phyloP scores from a whole-genome alignment of 2,888 invertebrate species.

The Sarcophaga caerulescens region DNA sequence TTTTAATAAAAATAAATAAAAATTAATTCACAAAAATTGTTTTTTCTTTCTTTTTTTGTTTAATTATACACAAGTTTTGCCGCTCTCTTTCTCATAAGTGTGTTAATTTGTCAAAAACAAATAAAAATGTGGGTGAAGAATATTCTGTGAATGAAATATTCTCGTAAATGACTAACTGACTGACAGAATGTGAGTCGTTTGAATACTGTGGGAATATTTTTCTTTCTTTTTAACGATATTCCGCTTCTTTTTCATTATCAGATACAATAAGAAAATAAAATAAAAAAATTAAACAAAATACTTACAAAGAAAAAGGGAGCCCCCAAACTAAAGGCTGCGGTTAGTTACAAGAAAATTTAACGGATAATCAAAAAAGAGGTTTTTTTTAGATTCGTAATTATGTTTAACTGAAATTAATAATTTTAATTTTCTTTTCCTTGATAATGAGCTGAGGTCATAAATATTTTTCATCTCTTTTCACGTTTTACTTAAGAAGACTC shows the following conservation, averaged over 20 bases:
- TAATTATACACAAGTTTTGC: conserved; percentile 58
- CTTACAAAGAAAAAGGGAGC: background rate
- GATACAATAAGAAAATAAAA: background rate
- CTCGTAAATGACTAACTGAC: too few relatives aligned
- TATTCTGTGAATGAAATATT: background rate
- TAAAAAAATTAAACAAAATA: background rate
- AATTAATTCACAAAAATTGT: conserved; percentile 38
- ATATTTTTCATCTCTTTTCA: too few relatives aligned
- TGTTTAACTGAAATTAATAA: too few relatives aligned
- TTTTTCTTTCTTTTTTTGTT: background rate
- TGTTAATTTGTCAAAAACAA: conserved; percentile 49
- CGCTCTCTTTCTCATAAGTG: conserved; percentile 36
- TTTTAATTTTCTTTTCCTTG: too few relatives aligned
- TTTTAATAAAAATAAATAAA: conserved; percentile 18
- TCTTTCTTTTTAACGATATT: background rate
- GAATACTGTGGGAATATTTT: conserved; percentile 19
- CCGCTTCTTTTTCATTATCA: background rate
- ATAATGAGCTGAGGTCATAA: too few relatives aligned
- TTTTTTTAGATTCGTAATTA: too few relatives aligned
- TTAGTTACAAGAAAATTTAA: background rate
- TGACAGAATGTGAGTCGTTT: too few relatives aligned
- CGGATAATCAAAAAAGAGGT: too few relatives aligned
- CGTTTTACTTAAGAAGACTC: too few relatives aligned
- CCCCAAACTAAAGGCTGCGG: background rate
- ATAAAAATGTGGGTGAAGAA: conserved; percentile 26